Percentiles rank a stretch among this genome's conserved stretches.
phyloP scores from a whole-genome alignment of 1,140 invertebrate species.

The Armadillidium nasatum region DNA sequence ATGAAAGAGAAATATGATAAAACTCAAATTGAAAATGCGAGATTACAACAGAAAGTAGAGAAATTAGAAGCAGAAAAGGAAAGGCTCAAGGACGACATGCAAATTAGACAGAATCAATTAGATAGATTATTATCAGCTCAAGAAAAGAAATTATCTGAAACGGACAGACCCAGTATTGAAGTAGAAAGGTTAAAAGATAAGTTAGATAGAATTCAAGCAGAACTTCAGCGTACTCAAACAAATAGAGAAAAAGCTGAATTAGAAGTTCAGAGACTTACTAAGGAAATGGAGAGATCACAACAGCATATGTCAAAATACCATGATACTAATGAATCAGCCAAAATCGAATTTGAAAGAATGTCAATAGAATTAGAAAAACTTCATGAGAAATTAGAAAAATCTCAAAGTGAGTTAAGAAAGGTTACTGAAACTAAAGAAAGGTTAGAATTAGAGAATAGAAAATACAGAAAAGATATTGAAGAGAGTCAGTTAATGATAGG shows the following conservation, averaged over 20 bases:
- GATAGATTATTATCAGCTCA: conserved; percentile 47
- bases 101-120: conserved; percentile 54
- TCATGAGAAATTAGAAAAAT: conserved; percentile 59
- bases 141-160: conserved; percentile 46
- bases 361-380: conserved; percentile 70
- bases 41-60: conserved; percentile 46
- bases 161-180: conserved; percentile 48
- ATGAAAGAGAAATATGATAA: conserved; percentile 86
- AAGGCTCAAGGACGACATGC: conserved; percentile 52
- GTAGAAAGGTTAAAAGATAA: conserved; percentile 47
- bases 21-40: conserved; percentile 58
- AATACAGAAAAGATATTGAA: conserved; percentile 40
- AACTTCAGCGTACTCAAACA: conserved; percentile 50
- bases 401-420: conserved; percentile 45
- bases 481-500: conserved; percentile 40
- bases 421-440: conserved; percentile 43
- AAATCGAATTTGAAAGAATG: conserved; percentile 77
- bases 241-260: conserved; percentile 60
- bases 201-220: conserved; percentile 45
- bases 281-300: conserved; percentile 80
- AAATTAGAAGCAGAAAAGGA: conserved; percentile 54
- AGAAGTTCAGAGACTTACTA: conserved; percentile 73
- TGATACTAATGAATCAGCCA: conserved; percentile 67
- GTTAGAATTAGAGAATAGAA: conserved; percentile 41
- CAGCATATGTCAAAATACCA: conserved; percentile 73